Conservation (phyloP, 2,888 invertebrate genomes). For the Salticus scenicus region DNA sequence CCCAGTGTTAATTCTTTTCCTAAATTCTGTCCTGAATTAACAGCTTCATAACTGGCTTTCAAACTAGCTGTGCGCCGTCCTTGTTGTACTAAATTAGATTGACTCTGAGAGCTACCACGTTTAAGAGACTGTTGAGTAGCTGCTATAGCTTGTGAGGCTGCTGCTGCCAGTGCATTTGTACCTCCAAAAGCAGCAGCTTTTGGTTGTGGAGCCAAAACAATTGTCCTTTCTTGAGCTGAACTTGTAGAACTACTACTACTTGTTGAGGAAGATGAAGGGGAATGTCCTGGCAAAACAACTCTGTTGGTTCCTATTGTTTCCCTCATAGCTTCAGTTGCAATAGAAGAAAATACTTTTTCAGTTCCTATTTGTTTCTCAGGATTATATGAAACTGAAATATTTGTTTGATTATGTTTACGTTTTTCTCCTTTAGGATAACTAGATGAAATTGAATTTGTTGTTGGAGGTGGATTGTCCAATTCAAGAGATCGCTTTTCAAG, state of each 20-base stretch:
- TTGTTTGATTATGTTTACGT: constrained; percentile 69
- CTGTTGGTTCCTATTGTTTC: constrained; percentile 70
- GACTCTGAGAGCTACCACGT: constrained; percentile 54
- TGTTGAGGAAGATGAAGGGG: constrained; percentile 60
- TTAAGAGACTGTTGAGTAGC: constrained; percentile 86
- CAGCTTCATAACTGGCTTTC: constrained; percentile 96
- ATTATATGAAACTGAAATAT: constrained; percentile 43
- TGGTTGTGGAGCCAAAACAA: constrained; percentile 50
- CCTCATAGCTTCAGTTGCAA: constrained; percentile 75
- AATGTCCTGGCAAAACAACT: constrained; percentile 54
- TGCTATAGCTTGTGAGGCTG: constrained; percentile 96
- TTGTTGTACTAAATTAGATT: constrained; percentile 81
- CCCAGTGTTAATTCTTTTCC: constrained; percentile 74
- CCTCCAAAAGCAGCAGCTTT: constrained; percentile 74
- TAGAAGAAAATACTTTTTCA: constrained; percentile 75
- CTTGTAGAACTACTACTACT: constrained; percentile 67
- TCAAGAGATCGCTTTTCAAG: constrained; percentile 95
- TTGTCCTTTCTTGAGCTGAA: constrained; percentile 58
- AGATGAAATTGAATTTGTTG: constrained; percentile 38
- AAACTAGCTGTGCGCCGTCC: constrained; percentile 94
- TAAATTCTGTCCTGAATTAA: constrained; percentile 75
- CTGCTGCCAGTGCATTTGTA: constrained; percentile 90
- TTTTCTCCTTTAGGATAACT: constrained; percentile 73
- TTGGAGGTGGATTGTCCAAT: constrained; percentile 81
- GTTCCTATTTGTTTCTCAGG: constrained; percentile 74